Conservation (phyloP, 2,113 vertebrate genomes). For the Paralichthys olivaceus region DNA sequence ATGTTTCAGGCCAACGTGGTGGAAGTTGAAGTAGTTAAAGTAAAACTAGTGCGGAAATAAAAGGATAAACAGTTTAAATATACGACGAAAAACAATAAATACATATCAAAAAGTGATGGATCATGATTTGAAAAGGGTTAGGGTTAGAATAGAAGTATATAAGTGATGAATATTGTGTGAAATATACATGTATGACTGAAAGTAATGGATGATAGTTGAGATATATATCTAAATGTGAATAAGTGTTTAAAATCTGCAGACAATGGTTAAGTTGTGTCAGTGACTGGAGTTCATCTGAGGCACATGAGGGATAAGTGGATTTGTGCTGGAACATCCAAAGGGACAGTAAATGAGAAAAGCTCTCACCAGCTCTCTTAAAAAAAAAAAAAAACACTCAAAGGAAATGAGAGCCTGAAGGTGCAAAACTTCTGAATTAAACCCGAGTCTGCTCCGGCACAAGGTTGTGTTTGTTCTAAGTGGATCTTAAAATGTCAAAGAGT, state of each 20-base stretch:
- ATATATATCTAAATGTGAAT: neutral
- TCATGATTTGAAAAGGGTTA: too few relatives aligned
- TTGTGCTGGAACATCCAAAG: neutral
- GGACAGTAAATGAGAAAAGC: neutral
- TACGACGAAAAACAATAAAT: too few relatives aligned
- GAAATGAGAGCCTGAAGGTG: conserved; percentile 6
- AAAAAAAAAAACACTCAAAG: conserved; percentile 16
- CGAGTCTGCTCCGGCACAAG: neutral
- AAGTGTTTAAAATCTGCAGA: neutral
- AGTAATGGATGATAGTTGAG: neutral
- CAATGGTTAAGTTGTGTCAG: neutral
- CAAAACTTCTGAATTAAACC: conserved; percentile 3
- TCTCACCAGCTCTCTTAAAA: neutral
- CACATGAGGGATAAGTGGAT: neutral
- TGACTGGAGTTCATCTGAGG: neutral
- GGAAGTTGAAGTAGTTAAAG: too few relatives aligned
- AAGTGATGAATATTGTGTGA: too few relatives aligned
- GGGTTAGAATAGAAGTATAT: neutral
- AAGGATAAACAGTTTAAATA: too few relatives aligned
- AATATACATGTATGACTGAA: neutral
- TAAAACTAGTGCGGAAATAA: too few relatives aligned
- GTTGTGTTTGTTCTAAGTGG: neutral
- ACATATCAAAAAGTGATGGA: too few relatives aligned
- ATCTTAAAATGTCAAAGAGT: neutral
- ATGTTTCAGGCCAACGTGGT: too few relatives aligned